Evolutionary conservation across 1,140 invertebrate species (phyloP).

Genomic region (Macrobrachium nipponense): DNA sequence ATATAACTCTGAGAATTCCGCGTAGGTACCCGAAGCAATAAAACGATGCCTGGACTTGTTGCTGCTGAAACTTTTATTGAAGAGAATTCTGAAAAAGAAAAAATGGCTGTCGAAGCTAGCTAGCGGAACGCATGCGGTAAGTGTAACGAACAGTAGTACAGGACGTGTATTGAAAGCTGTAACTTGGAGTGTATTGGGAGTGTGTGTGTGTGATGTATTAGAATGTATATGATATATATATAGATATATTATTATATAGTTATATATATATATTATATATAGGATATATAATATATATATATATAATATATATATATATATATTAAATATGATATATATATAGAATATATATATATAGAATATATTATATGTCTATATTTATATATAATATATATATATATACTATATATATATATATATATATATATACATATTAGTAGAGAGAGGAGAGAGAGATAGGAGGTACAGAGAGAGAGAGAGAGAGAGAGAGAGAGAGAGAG

Average conservation of each 20-base stretch:
- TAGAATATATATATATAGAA: neutral
- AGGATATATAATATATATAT: slow-evolving; percentile 16
- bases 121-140: neutral
- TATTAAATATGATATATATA: slow-evolving; percentile 1
- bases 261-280: slow-evolving; percentile 7
- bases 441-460: too few relatives aligned
- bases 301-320: slow-evolving; percentile 3
- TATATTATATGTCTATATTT: too few relatives aligned
- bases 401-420: too few relatives aligned
- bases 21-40: too few relatives aligned
- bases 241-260: neutral
- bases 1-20: too few relatives aligned
- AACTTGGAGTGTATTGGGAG: neutral
- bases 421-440: too few relatives aligned
- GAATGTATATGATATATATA: slow-evolving; percentile 1
- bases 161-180: neutral
- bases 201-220: slow-evolving; percentile 7
- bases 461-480: too few relatives aligned
- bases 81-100: too few relatives aligned
- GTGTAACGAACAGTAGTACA: neutral
- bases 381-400: too few relatives aligned
- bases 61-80: too few relatives aligned
- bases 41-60: too few relatives aligned
- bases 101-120: neutral
- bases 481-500: too few relatives aligned